These are phyloP conservation scores for human (Homo sapiens) DNA, from an alignment of 2,113 vertebrate genomes.

Conservation along the genomic window GRCh38 chr17:31139501-31140000, in stretches of 20 bases:
- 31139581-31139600: background rate
- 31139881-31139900: conserved; percentile 1
- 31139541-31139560: background rate
- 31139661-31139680: conserved; percentile 5
- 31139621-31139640: background rate
- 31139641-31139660: background rate
- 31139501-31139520: background rate
- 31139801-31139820: conserved; percentile 27
- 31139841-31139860: conserved; percentile 54
- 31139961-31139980: conserved; percentile 15
- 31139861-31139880: conserved; percentile 9
- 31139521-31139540: background rate
- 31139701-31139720: background rate
- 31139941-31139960: background rate
- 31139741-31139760: conserved; percentile 15
- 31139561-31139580: background rate
- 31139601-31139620: background rate
- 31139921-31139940: background rate
- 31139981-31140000: background rate
- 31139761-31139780: background rate
- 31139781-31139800: background rate
- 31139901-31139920: background rate
- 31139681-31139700: background rate
- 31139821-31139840: conserved; percentile 29
- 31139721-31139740: background rate